A percentile compares a stretch with the other conserved stretches of the same genome.
These are phyloP conservation scores for Periophthalmus magnuspinnatus DNA, from an alignment of 2,797 vertebrate genomes.

Conservation along the genomic window DNA sequence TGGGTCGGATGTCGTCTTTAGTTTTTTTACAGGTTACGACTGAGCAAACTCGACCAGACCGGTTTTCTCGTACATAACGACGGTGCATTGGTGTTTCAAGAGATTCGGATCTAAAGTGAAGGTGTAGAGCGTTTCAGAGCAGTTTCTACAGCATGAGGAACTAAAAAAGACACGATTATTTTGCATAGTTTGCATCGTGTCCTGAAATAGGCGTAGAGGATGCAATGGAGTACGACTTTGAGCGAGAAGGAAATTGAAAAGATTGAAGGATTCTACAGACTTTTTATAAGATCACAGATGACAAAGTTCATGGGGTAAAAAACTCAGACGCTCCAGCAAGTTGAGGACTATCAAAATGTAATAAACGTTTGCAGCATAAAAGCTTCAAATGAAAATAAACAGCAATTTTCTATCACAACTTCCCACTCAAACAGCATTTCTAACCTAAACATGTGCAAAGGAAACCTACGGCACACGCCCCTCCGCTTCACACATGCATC, in stretches of 20 bases:
- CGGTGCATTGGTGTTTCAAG: neutral
- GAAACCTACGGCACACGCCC: neutral
- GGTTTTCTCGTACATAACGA: too few relatives aligned
- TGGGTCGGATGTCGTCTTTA: neutral
- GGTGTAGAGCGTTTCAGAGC: too few relatives aligned
- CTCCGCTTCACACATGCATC: constrained; percentile 16
- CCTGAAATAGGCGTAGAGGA: too few relatives aligned
- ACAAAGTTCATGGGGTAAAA: neutral
- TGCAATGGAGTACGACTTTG: too few relatives aligned
- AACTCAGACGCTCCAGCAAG: neutral
- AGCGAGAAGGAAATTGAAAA: too few relatives aligned
- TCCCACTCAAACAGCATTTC: neutral
- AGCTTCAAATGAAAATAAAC: neutral
- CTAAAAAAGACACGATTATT: neutral
- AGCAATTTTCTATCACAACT: neutral
- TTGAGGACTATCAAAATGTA: neutral
- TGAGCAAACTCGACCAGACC: too few relatives aligned
- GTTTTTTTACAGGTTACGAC: neutral
- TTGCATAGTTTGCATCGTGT: neutral
- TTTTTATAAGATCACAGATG: neutral
- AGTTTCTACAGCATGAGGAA: too few relatives aligned
- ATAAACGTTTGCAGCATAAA: neutral
- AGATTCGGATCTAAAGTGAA: neutral
- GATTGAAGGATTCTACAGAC: too few relatives aligned
- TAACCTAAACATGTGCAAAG: neutral